Percentiles rank a stretch among this genome's conserved stretches.
Conservation (phyloP, 1,140 invertebrate species). For the Drosophila guanche region DNA sequence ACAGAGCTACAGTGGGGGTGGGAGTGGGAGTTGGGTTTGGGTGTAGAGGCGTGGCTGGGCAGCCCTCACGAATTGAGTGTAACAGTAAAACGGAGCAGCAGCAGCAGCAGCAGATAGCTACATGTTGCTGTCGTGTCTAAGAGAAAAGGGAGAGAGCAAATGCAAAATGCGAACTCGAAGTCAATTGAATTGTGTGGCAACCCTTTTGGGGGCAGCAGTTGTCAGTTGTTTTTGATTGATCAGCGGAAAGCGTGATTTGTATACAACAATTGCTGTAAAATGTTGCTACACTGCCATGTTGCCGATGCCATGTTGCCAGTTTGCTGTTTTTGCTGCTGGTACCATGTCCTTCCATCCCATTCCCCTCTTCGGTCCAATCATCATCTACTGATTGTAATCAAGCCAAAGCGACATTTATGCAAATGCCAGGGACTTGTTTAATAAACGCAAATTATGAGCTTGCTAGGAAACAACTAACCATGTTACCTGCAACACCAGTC, state of each 20-base stretch:
- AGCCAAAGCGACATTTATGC: conserved; percentile 66
- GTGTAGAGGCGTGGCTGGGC: conserved; percentile 39
- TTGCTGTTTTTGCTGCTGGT: conserved; percentile 25
- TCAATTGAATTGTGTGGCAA: conserved; percentile 73
- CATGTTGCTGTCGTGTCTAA: conserved; percentile 38
- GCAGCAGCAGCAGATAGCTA: conserved; percentile 23
- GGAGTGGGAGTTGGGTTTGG: conserved; percentile 20
- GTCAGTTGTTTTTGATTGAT: conserved; percentile 70
- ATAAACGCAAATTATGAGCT: conserved; percentile 80
- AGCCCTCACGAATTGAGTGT: conserved; percentile 69
- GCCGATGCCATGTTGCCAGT: neutral
- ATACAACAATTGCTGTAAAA: conserved; percentile 60
- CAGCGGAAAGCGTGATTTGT: conserved; percentile 69
- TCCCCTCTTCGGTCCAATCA: neutral
- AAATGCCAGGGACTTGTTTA: conserved; percentile 71
- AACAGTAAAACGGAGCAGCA: conserved; percentile 44
- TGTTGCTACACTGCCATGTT: conserved; percentile 29
- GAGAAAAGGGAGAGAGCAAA: conserved; percentile 11
- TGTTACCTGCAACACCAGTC: conserved; percentile 19
- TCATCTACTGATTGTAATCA: conserved; percentile 49
- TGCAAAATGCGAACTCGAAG: conserved; percentile 7
- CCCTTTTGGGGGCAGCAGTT: conserved; percentile 49
- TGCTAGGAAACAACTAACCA: conserved; percentile 39
- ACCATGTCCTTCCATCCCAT: conserved; percentile 8
- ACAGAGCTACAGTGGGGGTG: neutral